Percentiles rank a stretch among this genome's conserved stretches.
These are phyloP conservation scores for Percopsis transmontana DNA, from an alignment of 2,113 vertebrate species.

Conservation along the genomic window DNA sequence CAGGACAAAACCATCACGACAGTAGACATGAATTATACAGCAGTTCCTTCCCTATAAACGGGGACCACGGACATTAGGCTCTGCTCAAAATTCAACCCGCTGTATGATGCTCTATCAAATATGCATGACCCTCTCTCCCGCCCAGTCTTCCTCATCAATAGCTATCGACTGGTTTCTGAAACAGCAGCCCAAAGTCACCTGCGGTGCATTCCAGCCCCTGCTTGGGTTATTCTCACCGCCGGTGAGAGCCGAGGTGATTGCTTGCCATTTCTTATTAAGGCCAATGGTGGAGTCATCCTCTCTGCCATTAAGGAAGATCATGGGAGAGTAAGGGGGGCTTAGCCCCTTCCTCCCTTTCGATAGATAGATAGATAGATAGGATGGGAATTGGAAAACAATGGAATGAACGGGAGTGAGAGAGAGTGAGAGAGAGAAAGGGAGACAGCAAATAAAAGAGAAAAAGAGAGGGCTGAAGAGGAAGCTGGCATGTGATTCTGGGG, in stretches of 20 bases:
- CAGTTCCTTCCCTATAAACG: background rate
- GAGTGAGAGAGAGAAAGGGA: background rate
- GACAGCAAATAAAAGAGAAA: conserved; percentile 15
- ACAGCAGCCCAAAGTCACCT: conserved; percentile 69
- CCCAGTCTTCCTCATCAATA: conserved; percentile 70
- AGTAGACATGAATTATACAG: background rate
- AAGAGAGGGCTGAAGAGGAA: background rate
- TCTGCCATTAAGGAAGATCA: conserved; percentile 69
- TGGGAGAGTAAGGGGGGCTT: conserved; percentile 1
- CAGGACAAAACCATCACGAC: background rate
- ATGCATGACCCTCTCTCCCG: conserved; percentile 59
- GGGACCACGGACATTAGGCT: conserved; percentile 24
- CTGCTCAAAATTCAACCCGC: conserved; percentile 53
- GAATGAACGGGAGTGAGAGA: background rate
- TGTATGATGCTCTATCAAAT: conserved; percentile 62
- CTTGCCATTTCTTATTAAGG: conserved; percentile 75
- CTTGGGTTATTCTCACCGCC: conserved; percentile 58
- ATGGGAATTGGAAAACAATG: background rate
- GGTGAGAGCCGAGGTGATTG: conserved; percentile 53
- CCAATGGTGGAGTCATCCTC: conserved; percentile 61
- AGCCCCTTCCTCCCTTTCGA: too few relatives aligned
- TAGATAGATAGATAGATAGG: background rate
- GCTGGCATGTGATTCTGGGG: conserved; percentile 42
- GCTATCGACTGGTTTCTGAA: conserved; percentile 73
- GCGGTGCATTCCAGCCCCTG: conserved; percentile 62